Conservation (phyloP, 2,888 invertebrate species). For the Callimorpha dominula region DNA sequence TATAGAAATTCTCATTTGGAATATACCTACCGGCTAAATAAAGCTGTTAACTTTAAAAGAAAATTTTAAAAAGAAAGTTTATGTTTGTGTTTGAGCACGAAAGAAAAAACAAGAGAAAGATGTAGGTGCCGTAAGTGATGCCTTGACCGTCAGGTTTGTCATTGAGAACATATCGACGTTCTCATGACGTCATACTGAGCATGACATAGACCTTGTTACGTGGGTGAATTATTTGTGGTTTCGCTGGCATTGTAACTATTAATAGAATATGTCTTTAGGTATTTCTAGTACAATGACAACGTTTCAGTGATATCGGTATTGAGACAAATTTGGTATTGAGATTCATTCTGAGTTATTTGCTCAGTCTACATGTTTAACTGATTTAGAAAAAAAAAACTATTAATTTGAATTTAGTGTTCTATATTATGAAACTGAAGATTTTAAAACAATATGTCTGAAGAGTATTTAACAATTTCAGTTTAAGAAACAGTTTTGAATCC, state of each 20-base stretch:
- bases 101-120: background rate
- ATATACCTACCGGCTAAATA: background rate
- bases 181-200: constrained; percentile 37
- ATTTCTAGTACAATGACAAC: background rate
- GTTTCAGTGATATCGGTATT: background rate
- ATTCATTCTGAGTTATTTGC: too few species aligned
- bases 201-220: constrained; percentile 1
- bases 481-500: too few species aligned
- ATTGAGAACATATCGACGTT: constrained; percentile 31
- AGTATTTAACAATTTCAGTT: too few species aligned
- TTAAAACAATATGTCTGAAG: too few species aligned
- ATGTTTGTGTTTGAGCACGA: background rate
- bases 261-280: background rate
- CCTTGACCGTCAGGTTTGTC: constrained; percentile 30
- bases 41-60: background rate
- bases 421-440: too few species aligned
- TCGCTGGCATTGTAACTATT: background rate
- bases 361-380: too few species aligned
- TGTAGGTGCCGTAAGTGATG: constrained; percentile 18
- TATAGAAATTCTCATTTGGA: too few species aligned
- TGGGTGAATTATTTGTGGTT: background rate
- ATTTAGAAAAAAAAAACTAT: too few species aligned
- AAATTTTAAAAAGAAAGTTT: background rate
- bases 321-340: too few species aligned
- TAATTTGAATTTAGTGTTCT: too few species aligned